Percentiles rank a stretch among this genome's conserved stretches.
These are phyloP conservation scores for Drosophila baimaii DNA, from an alignment of 1,140 invertebrate species.

Conservation along the genomic window DNA sequence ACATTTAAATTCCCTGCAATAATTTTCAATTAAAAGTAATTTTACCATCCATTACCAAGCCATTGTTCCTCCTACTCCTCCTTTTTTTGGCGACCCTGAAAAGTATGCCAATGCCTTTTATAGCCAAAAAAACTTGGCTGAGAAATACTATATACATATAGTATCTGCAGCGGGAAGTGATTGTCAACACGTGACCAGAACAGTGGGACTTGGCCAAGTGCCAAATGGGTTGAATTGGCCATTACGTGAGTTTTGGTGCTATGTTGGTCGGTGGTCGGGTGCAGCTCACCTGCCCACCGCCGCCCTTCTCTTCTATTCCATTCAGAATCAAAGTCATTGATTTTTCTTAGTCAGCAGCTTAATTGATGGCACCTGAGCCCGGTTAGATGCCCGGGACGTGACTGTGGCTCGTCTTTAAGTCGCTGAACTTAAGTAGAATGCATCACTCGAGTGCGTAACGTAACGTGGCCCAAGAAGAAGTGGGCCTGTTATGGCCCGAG, in stretches of 20 bases:
- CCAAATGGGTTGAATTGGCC: constrained; percentile 68
- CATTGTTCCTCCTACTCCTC: not conserved
- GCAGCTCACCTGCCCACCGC: constrained; percentile 47
- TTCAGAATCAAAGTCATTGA: constrained; percentile 68
- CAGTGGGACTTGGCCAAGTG: constrained; percentile 50
- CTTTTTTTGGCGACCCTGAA: constrained; percentile 55
- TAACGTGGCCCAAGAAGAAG: constrained; percentile 29
- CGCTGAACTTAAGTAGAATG: constrained; percentile 38
- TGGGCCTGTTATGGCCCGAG: constrained; percentile 35
- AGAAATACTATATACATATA: constrained; percentile 10
- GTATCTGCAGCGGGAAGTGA: constrained; percentile 21
- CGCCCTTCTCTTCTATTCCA: constrained; percentile 1
- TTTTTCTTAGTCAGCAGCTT: constrained; percentile 54
- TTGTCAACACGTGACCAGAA: constrained; percentile 60
- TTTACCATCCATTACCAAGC: not conserved
- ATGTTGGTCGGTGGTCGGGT: not conserved
- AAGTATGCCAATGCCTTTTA: constrained; percentile 48
- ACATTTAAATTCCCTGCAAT: not conserved
- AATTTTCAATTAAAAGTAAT: not conserved
- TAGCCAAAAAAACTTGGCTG: constrained; percentile 33
- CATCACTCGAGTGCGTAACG: constrained; percentile 54
- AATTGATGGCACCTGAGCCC: constrained; percentile 48
- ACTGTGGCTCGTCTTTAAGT: constrained; percentile 49
- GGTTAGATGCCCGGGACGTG: constrained; percentile 51
- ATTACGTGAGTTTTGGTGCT: constrained; percentile 46